Conservation (phyloP, 2,113 vertebrate species). For the Pholis gunnellus region DNA sequence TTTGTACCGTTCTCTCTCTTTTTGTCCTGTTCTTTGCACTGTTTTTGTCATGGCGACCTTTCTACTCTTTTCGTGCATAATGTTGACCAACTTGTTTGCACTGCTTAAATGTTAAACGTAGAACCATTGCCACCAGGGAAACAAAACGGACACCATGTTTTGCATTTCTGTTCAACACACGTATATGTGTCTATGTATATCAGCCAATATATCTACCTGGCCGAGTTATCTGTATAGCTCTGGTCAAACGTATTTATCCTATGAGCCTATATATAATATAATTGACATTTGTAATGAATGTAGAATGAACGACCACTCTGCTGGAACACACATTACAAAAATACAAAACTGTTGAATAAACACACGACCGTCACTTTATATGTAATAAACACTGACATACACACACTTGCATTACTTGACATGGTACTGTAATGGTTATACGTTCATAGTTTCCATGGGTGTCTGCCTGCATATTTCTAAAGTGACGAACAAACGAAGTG, state of each 20-base stretch:
- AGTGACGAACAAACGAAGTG: background rate
- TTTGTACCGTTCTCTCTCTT: background rate
- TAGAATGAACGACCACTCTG: background rate
- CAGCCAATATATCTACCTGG: background rate
- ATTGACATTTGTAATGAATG: background rate
- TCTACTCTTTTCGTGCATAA: background rate
- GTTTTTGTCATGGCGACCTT: background rate
- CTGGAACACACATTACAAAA: background rate
- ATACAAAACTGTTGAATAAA: background rate
- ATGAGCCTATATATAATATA: background rate
- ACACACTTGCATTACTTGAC: background rate
- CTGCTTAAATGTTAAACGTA: background rate
- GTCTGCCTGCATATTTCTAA: slow-evolving; percentile 13
- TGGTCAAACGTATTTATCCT: background rate
- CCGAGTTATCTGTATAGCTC: background rate
- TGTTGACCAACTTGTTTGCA: background rate
- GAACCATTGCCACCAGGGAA: background rate
- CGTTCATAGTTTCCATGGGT: slow-evolving; percentile 20
- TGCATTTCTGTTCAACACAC: background rate
- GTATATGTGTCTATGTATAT: background rate
- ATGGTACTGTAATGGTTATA: background rate
- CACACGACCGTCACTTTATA: background rate
- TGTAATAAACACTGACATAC: background rate
- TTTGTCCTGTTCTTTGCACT: background rate
- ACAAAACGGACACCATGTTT: background rate